Percentiles rank a stretch among this genome's conserved stretches.
Evolutionary conservation across 1,140 invertebrate species (phyloP).

Genomic region (Lutraria rhynchaena): DNA sequence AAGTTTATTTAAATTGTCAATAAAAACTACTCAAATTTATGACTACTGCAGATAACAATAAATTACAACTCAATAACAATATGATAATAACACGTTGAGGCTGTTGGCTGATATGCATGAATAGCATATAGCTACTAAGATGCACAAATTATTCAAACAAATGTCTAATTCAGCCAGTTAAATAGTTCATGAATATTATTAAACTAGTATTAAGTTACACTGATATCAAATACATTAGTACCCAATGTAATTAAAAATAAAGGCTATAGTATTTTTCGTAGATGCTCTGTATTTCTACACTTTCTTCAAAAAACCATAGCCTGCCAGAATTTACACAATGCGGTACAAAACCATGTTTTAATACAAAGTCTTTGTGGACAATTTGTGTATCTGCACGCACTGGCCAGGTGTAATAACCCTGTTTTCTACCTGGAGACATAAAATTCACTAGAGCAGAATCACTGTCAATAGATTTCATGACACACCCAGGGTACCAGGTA

Average conservation of each 20-base stretch:
- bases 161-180: no score
- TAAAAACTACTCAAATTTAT: not conserved
- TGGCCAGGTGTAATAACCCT: not conserved
- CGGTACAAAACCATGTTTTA: not conserved
- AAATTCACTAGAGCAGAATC: not conserved
- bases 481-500: not conserved
- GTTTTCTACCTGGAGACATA: not conserved
- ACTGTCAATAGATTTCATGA: not conserved
- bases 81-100: no score
- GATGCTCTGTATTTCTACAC: not conserved
- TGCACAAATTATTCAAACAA: no score
- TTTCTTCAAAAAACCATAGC: not conserved
- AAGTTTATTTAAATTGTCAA: no score
- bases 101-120: no score
- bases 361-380: not conserved
- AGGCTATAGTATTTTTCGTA: not conserved
- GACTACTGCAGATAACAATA: no score
- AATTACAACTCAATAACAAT: no score
- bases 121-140: no score
- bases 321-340: slow-evolving; percentile 4
- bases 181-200: no score
- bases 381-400: not conserved
- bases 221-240: not conserved
- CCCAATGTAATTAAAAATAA: not conserved
- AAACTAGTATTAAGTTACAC: no score